phyloP scores from a whole-genome alignment of 2,113 vertebrate species.

The Eurystomus gularis region DNA sequence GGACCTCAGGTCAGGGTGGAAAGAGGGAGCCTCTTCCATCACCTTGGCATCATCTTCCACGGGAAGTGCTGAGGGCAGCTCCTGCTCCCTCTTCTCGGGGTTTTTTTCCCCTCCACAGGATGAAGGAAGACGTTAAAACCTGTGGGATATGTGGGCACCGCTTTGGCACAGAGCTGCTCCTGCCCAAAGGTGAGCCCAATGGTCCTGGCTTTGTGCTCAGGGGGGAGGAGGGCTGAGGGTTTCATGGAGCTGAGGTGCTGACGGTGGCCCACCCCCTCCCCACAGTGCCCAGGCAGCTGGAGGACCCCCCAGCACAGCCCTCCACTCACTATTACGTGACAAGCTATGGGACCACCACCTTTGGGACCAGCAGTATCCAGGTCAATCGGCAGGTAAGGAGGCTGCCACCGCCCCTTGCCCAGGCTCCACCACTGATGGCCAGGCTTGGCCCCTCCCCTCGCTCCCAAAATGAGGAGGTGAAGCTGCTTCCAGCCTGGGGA shows the following conservation, averaged over 20 bases:
- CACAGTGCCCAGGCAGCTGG: not conserved
- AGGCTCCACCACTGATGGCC: not conserved
- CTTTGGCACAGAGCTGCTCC: conserved; percentile 62
- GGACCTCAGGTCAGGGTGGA: not conserved
- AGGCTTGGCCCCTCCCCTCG: accelerated
- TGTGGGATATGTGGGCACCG: conserved; percentile 55
- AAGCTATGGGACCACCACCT: conserved; percentile 3
- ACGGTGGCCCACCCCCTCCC: not conserved
- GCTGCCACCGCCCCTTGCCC: not conserved
- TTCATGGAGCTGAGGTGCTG: not conserved
- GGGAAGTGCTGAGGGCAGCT: not conserved
- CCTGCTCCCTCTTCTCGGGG: not conserved
- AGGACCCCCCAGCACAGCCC: not conserved
- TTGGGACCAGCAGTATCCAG: conserved; percentile 13
- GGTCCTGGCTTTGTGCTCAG: not conserved
- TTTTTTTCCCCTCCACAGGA: conserved; percentile 15
- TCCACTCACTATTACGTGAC: not conserved
- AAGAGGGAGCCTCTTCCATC: not conserved
- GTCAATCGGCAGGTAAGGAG: conserved; percentile 13
- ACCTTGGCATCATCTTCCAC: not conserved
- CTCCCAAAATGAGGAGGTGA: not conserved
- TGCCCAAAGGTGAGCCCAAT: conserved; percentile 66
- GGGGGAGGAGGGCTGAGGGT: not conserved
- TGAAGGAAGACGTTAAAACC: conserved; percentile 54
- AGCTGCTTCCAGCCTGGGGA: not conserved